A percentile compares a stretch with the other conserved stretches of the same genome.
Evolutionary conservation across 2,888 invertebrate genomes (phyloP).

Genomic region (Nomada ruficornis): DNA sequence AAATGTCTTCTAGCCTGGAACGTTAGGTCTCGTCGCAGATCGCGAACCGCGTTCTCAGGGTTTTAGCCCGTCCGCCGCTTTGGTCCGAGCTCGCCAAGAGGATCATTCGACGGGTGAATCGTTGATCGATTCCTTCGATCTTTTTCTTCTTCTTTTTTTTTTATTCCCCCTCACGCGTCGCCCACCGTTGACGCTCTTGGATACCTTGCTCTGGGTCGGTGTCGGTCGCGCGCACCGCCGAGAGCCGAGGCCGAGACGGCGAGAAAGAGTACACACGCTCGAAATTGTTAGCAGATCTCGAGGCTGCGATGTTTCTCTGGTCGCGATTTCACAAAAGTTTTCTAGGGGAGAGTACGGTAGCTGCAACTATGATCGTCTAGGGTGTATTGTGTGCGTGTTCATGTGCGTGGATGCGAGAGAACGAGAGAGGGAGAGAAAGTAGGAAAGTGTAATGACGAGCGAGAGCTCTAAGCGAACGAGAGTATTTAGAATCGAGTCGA

Average conservation of each 20-base stretch:
- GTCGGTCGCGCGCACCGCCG: too few relatives aligned
- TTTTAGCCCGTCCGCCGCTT: not conserved
- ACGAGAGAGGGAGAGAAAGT: conserved; percentile 12
- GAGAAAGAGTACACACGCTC: not conserved
- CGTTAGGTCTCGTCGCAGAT: conserved; percentile 6
- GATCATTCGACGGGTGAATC: not conserved
- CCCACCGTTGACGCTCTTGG: not conserved
- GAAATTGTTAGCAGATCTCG: not conserved
- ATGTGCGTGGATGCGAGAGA: not conserved
- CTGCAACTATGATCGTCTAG: conserved; percentile 1
- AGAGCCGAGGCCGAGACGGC: not conserved
- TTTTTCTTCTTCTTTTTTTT: not conserved
- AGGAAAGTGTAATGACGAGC: conserved; percentile 1
- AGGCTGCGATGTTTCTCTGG: not conserved
- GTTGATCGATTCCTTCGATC: conserved; percentile 4
- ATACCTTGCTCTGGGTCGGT: too few relatives aligned
- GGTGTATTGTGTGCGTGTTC: not conserved
- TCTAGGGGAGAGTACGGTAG: not conserved
- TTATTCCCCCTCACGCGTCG: not conserved
- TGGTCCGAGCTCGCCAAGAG: not conserved
- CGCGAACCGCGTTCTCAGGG: conserved; percentile 11
- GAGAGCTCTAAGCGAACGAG: not conserved
- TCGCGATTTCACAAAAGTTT: conserved; percentile 2
- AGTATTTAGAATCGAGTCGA: not conserved
- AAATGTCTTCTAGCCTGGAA: conserved; percentile 16